Evolutionary conservation across 2,797 vertebrate genomes (phyloP).

Genomic region (Sebastiscus albofasciatus): DNA sequence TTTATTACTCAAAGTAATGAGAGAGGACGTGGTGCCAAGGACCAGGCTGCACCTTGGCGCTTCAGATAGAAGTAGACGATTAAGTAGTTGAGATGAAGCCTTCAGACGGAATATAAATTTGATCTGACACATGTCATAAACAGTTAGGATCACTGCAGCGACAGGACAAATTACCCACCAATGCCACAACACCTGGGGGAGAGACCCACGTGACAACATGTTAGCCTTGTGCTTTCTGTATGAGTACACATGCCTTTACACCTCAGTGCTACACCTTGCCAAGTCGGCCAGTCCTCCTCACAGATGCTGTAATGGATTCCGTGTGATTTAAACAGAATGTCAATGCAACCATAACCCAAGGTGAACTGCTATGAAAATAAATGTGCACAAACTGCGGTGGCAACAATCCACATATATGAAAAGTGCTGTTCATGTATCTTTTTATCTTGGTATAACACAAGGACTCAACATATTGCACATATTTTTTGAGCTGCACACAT

Average conservation of each 20-base stretch:
- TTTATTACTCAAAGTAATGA: slow-evolving; percentile 75
- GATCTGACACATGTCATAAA: slow-evolving; percentile 81
- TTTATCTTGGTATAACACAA: not conserved
- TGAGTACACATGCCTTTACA: slow-evolving; percentile 49
- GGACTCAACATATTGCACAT: not conserved
- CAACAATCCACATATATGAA: not conserved
- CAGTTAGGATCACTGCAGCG: slow-evolving; percentile 65
- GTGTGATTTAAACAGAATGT: slow-evolving; percentile 1
- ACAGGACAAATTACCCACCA: slow-evolving; percentile 71
- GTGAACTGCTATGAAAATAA: not conserved
- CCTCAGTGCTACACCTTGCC: slow-evolving; percentile 16
- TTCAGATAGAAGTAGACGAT: slow-evolving; percentile 62
- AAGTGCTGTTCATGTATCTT: not conserved
- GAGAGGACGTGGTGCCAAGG: slow-evolving; percentile 55
- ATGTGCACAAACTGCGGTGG: not conserved
- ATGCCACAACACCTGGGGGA: slow-evolving; percentile 65
- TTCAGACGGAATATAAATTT: slow-evolving; percentile 68
- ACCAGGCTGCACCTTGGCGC: slow-evolving; percentile 47
- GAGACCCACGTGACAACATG: slow-evolving; percentile 32
- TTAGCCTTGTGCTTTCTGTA: slow-evolving; percentile 44
- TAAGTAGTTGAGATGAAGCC: slow-evolving; percentile 72
- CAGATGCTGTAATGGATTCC: not conserved
- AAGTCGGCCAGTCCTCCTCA: not conserved
- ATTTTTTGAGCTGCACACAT: not conserved
- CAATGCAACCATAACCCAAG: not conserved